Evolutionary conservation across 2,888 invertebrate species (phyloP).

Genomic region (Caenorhabditis japonica): DNA sequence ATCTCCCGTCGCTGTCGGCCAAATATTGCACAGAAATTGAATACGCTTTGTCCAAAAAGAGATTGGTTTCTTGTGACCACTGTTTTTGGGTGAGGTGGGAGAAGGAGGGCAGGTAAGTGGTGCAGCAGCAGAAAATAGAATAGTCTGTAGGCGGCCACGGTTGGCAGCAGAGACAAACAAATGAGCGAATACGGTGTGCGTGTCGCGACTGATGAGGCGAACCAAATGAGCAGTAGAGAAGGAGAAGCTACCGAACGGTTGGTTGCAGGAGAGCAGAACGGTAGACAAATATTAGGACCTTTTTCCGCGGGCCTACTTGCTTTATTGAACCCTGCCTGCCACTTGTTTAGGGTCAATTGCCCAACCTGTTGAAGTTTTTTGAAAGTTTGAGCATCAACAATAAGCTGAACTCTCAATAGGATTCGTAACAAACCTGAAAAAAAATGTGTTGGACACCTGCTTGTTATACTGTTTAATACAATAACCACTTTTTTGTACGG

Average conservation of each 20-base stretch:
- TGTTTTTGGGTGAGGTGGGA: constrained; percentile 6
- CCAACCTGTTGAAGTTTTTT: too few species aligned
- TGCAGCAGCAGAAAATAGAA: constrained; percentile 39
- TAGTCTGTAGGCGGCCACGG: constrained; percentile 45
- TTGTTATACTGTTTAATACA: too few species aligned
- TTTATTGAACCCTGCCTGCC: constrained; percentile 19
- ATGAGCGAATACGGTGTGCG: constrained; percentile 48
- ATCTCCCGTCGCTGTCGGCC: constrained; percentile 1
- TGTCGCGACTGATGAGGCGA: constrained; percentile 32
- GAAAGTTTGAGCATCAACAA: too few species aligned
- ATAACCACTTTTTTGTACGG: too few species aligned
- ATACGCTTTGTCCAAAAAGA: background rate
- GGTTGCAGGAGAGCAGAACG: constrained; percentile 47
- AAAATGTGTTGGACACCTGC: too few species aligned
- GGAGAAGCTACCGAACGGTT: constrained; percentile 15
- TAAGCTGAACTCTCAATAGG: too few species aligned
- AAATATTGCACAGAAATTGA: background rate
- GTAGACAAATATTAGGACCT: constrained; percentile 35
- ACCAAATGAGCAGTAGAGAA: constrained; percentile 9
- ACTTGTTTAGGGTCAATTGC: background rate
- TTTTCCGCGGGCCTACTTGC: background rate
- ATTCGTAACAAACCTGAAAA: too few species aligned
- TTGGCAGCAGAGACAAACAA: constrained; percentile 46
- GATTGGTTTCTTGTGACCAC: constrained; percentile 9
- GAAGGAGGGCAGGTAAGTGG: constrained; percentile 5